Base-by-base conservation (phyloP, 2,888 invertebrate species). In the Thecocarcelia acutangulata region DNA sequence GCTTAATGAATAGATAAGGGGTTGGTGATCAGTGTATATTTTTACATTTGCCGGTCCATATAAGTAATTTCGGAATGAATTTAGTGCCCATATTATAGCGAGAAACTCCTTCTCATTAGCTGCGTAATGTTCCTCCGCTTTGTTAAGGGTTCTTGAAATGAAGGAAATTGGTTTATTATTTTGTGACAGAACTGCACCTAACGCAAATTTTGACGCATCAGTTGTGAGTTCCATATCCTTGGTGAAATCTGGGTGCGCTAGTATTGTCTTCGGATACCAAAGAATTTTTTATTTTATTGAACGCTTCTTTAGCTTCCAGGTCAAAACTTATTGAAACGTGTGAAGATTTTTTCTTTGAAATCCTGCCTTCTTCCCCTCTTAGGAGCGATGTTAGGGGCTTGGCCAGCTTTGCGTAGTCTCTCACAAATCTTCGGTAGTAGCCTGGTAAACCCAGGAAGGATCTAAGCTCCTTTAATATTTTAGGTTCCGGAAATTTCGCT, bases 401-500 rank as follows among this genome's bases (percentile, higher is more conserved):
- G 12, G 79, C 61, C 1, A 73, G 2, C 33, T 72, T 64, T 2
- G 64, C 56, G 37, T 66, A 78, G 28, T 68, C 68, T 28, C 12
- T 68, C 5, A 68, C n/a, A 44, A 68, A 56, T 5, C 54, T 9
- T 6, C 68, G 52, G 15, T 68, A 68, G 8, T 54, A 68, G 13
- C 74, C 76, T 63, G 84, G 69, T 9, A 48, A 6, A 17, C 83
- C 84, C 9, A 83, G 52, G 40, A 84, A 80, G 2, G 66, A 74
- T 58, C 84, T 21, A 0, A 84, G 73, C 21, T 83, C 80, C 21
- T 76, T 82, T 2, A 84, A 21, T 2, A 80, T 83, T 72, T 13
- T 9, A 3, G 69, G 69, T 21, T 42, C 3, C 9, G 48, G 44
- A 12, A 46, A 58, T 5, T 69, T 54, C 13, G 40, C 28, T 15